A percentile compares a stretch with the other conserved stretches of the same genome.
phyloP scores from a whole-genome alignment of 2,888 invertebrate species.

The Chymomyza fuscimana region DNA sequence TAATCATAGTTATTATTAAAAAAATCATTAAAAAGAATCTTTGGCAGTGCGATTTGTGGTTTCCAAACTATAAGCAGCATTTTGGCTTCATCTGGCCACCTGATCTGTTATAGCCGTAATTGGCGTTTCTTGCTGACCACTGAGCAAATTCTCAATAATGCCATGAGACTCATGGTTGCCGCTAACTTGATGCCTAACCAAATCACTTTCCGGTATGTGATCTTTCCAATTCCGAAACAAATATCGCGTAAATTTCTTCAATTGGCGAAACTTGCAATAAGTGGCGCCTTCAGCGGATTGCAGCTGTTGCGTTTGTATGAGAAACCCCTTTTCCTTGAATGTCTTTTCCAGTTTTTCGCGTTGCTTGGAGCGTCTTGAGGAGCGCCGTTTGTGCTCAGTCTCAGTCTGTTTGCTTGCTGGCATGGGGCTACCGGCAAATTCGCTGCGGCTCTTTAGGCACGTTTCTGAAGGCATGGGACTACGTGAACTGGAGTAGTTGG shows the following conservation, averaged over 20 bases:
- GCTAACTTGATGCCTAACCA: constrained; percentile 43
- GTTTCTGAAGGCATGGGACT: constrained; percentile 35
- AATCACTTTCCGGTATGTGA: constrained; percentile 85
- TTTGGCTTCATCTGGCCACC: constrained; percentile 21
- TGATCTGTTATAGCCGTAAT: constrained; percentile 16
- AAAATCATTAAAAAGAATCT: constrained; percentile 47
- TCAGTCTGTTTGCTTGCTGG: constrained; percentile 18
- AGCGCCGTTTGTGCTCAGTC: constrained; percentile 86
- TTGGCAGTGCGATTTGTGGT: constrained; percentile 55
- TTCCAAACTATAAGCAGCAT: constrained; percentile 12
- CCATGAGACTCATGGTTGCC: constrained; percentile 12
- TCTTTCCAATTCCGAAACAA: constrained; percentile 96
- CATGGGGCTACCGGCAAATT: constrained; percentile 24
- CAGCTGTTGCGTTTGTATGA: constrained; percentile 95
- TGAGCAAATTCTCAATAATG: constrained; percentile 47
- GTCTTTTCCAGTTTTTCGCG: constrained; percentile 94
- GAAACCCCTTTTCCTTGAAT: constrained; percentile 94
- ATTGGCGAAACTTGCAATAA: constrained; percentile 94
- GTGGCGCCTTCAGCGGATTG: constrained; percentile 96
- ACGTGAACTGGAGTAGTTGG: constrained; percentile 43
- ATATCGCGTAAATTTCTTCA: constrained; percentile 94
- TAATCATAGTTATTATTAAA: constrained; percentile 32
- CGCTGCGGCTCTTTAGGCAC: constrained; percentile 6
- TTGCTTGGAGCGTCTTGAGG: constrained; percentile 90
- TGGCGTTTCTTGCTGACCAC: constrained; percentile 37